A percentile compares a stretch with the other conserved stretches of the same genome.
Evolutionary conservation across 2,797 vertebrate species (phyloP).

Genomic region (Arctocebus calabarensis): DNA sequence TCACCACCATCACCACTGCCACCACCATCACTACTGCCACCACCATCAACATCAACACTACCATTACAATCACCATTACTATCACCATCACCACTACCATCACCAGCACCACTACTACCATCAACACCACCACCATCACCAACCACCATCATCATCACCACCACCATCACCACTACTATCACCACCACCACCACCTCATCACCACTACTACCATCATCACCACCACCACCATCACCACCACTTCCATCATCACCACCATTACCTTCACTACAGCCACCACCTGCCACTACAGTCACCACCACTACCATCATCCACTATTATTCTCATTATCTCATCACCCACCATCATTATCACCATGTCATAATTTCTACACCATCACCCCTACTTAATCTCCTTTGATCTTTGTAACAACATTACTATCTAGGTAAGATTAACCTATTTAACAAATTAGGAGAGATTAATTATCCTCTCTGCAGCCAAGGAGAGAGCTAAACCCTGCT

Average conservation of each 20-base stretch:
- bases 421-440: not conserved
- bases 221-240: not conserved
- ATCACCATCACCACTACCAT: not conserved
- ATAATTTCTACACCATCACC: not conserved
- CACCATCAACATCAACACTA: not conserved
- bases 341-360: too few species aligned
- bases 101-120: too few species aligned
- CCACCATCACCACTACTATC: not conserved
- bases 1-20: too few species aligned
- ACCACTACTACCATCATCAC: not conserved
- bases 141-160: not conserved
- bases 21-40: not conserved
- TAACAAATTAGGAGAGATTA: not conserved
- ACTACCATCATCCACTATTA: too few species aligned
- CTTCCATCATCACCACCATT: too few species aligned
- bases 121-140: too few species aligned
- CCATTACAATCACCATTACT: too few species aligned
- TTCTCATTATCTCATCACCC: too few species aligned
- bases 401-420: not conserved
- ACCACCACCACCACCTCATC: rapidly evolving
- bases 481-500: not conserved
- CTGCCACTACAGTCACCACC: not conserved
- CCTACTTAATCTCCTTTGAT: not conserved
- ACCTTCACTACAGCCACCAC: not conserved
- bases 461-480: not conserved